These are phyloP conservation scores for Pseudomyrmex flavicornis DNA, from an alignment of 1,140 invertebrate species.

Conservation along the genomic window DNA sequence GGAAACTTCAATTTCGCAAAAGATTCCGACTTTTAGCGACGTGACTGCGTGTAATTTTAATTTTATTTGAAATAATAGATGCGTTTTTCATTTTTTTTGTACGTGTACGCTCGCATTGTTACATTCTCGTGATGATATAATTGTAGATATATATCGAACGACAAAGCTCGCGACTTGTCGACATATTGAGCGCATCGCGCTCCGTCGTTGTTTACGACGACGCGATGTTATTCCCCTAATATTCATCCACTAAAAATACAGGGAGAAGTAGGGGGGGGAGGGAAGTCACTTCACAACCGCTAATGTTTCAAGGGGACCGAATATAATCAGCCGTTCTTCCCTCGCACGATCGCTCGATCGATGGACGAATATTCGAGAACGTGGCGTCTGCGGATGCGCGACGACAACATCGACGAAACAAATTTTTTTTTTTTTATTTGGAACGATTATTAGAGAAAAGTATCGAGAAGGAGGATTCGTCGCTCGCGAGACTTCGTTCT, in stretches of 20 bases:
- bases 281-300: conserved; percentile 14
- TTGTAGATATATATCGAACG: background rate
- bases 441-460: background rate
- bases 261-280: conserved; percentile 42
- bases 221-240: conserved; percentile 54
- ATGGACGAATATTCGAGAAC: conserved; percentile 38
- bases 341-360: conserved; percentile 42
- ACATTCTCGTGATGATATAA: too few relatives aligned
- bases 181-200: background rate
- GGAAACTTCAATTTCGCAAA: too few relatives aligned
- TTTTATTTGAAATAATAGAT: background rate
- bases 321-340: conserved; percentile 54
- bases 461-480: too few relatives aligned
- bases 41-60: background rate
- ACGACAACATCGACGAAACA: background rate
- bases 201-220: background rate
- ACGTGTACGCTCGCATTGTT: background rate
- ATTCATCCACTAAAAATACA: conserved; percentile 68
- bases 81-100: background rate
- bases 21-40: too few relatives aligned
- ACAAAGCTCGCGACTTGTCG: background rate
- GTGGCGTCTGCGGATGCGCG: background rate
- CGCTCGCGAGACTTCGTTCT: too few relatives aligned
- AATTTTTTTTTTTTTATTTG: background rate
- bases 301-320: conserved; percentile 68